These are phyloP conservation scores for Macaca mulatta DNA, from an alignment of 2,113 vertebrate genomes.

Conservation along the genomic window DNA sequence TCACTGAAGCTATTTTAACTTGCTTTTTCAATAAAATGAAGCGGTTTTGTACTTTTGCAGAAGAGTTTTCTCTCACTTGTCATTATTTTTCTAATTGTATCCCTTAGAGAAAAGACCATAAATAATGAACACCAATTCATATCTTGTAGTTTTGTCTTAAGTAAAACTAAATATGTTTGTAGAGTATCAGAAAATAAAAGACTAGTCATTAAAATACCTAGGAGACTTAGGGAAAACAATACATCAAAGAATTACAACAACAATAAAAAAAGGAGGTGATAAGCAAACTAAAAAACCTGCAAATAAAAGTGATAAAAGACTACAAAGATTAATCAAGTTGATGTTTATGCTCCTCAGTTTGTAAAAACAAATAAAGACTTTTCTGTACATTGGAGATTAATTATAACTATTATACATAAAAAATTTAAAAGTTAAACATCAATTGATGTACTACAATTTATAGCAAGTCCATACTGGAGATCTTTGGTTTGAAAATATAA, in stretches of 20 bases:
- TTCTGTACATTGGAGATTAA: not conserved
- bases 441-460: not conserved
- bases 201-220: not conserved
- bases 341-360: conserved; percentile 22
- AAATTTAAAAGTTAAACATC: not conserved
- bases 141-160: not conserved
- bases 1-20: conserved; percentile 4
- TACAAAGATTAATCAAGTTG: not conserved
- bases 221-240: not conserved
- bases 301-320: conserved; percentile 23
- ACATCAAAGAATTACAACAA: not conserved
- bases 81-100: conserved; percentile 18
- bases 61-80: conserved; percentile 14
- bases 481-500: conserved; percentile 26
- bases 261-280: not conserved
- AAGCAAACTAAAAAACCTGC: not conserved
- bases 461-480: conserved; percentile 3
- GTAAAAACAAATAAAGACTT: conserved; percentile 21
- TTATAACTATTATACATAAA: conserved; percentile 24
- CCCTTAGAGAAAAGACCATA: not conserved
- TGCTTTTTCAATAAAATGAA: conserved; percentile 19
- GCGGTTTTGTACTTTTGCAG: conserved; percentile 21
- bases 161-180: conserved; percentile 10
- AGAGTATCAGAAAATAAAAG: not conserved
- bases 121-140: conserved; percentile 9